Base-by-base conservation (phyloP, 1,140 invertebrate genomes). In the Neodiprion lecontei region DNA sequence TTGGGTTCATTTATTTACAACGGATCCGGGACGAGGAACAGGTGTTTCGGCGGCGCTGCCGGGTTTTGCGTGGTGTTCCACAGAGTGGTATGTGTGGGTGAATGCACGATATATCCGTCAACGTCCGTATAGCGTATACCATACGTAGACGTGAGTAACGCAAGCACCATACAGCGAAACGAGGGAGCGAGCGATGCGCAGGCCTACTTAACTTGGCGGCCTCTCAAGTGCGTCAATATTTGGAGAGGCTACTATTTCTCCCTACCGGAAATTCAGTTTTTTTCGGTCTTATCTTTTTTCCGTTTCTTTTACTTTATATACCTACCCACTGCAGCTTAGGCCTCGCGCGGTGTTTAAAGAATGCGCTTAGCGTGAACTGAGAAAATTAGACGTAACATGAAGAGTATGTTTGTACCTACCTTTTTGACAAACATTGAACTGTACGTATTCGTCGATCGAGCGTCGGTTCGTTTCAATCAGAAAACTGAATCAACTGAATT, bases 201-300 rank as follows among this genome's bases (percentile, higher is more conserved):
- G 53, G 53, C n/a, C 53, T 61, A 61, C 53, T 61, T 9, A 61
- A 61, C 53, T 61, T 17, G n/a, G 53, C n/a, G 53, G 53, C 7
- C 53, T 61, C 53, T 61, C 53, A 61, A 61, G 53, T 61, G 53
- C 53, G 53, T 61, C 53, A 61, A 61, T 9, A 61, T 61, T 61
- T 61, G 53, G 53, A 61, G 53, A 61, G 53, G 53, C 53, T 61
- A 61, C 53, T 61, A 9, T 61, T 61, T 61, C 53, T 61, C n/a
- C n/a, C 53, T 40, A 61, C 53, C 53, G 7, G n/a, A 17, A 61
- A 61, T 61, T 61, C 53, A 17, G 53, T 12, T 61, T 61, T 61
- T n/a, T 61, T 40, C 28, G 28, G 1, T 40, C 28, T 40, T 40
- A 40, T 40, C 28, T 40, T 40, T 40, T 40, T 40, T 40, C 28